A percentile compares a stretch with the other conserved stretches of the same genome.
Conservation (phyloP, 2,113 vertebrate species). For the Henicopernis longicauda region DNA sequence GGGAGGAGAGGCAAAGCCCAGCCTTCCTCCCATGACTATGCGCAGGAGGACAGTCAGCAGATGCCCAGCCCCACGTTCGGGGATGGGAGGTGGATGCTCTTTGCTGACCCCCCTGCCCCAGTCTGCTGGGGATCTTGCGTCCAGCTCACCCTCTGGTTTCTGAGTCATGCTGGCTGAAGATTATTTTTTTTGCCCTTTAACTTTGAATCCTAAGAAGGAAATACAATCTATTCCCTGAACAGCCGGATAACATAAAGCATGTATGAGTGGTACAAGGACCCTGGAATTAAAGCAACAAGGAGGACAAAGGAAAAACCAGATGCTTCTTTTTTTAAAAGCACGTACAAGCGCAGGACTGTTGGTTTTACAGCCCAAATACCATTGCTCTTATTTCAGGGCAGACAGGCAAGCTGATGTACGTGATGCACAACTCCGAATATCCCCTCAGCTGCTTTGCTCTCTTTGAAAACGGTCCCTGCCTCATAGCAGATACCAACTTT, state of each 20-base stretch:
- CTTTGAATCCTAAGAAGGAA: neutral
- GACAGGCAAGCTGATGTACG: conserved; percentile 89
- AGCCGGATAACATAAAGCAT: rapidly evolving
- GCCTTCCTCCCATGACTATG: rapidly evolving
- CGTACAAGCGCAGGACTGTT: rapidly evolving
- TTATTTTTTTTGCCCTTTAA: no score
- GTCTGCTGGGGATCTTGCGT: rapidly evolving
- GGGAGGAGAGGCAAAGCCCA: neutral
- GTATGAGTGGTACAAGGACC: neutral
- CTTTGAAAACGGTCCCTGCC: conserved; percentile 91
- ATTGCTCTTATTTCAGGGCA: conserved; percentile 76
- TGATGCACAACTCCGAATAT: conserved; percentile 97
- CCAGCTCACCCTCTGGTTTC: neutral
- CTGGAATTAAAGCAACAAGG: neutral
- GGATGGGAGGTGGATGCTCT: neutral
- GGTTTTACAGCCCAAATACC: neutral
- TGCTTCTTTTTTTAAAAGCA: neutral
- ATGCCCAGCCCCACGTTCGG: neutral
- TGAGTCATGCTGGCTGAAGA: rapidly evolving
- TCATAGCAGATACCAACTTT: conserved; percentile 92
- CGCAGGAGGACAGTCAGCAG: neutral
- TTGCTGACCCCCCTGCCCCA: no score
- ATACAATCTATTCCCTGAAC: rapidly evolving
- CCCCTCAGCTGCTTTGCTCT: conserved; percentile 93
- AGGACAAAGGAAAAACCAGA: neutral